Base-by-base conservation (phyloP, 1,140 invertebrate genomes). In the Gryllus bimaculatus region DNA sequence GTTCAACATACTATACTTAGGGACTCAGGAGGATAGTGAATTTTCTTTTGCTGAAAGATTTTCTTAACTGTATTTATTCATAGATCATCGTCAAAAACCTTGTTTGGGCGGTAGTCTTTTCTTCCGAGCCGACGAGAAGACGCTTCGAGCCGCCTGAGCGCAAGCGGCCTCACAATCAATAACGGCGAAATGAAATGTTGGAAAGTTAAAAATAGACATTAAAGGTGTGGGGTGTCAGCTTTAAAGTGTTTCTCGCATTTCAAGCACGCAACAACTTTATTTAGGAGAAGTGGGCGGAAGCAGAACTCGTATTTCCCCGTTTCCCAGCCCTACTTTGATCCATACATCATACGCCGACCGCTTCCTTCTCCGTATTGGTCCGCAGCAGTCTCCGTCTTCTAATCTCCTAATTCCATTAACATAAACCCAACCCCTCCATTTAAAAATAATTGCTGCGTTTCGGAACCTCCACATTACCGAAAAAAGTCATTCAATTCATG, bases 191-290 rank as follows among this genome's bases (percentile, higher is more conserved):
- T 66, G 54, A 66, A 66, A 18, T 13, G 54, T 66, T 66, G 54
- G 54, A 66, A 66, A 10, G 54, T 66, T 66, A 66, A 66, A 66
- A 66, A 66, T 66, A 66, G 10, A 18, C 54, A 66, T 10, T 66
- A 13, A 13, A 66, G 54, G 54, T 66, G 54, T 66, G 10, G 54
- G 54, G 10, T 66, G 54, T 66, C 54, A 13, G 18, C 54, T 66
- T 66, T 66, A 66, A 66, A 66, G 54, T 66, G 54, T 66, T 66
- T 66, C 54, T 66, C 54, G 54, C 54, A 66, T 66, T 66, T 66
- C 54, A 66, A 66, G 7, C 54, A 66, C 54, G 54, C 54, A 66
- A 13, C 54, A 13, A 66, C 54, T 13, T 66, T 66, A 66, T 66
- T 66, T 18, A 66, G 18, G 54, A 66, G 18, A 10, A 66, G 54